phyloP scores from a whole-genome alignment of 2,888 invertebrate species.

The Drosophila subsilvestris region DNA sequence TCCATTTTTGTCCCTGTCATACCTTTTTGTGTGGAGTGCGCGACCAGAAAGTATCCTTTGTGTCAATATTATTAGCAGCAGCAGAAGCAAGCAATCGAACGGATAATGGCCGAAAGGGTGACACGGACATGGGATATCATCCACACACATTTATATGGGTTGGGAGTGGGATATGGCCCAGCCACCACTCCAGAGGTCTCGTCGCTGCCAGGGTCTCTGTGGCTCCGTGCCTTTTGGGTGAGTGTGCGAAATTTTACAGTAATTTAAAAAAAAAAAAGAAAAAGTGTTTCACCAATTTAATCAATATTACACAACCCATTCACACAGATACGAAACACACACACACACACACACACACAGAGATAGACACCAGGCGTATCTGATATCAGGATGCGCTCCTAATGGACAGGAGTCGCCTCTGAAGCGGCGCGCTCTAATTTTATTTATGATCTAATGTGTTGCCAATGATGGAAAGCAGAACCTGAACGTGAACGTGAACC shows the following conservation, averaged over 20 bases:
- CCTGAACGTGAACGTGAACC: conserved; percentile 10
- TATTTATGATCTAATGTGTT: conserved; percentile 81
- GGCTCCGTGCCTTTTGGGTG: conserved; percentile 45
- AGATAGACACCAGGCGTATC: conserved; percentile 66
- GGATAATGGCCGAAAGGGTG: conserved; percentile 75
- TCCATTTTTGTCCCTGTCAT: conserved; percentile 66
- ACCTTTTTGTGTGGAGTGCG: conserved; percentile 80
- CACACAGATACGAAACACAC: conserved; percentile 33
- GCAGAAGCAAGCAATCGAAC: conserved; percentile 59
- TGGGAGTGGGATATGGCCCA: background rate
- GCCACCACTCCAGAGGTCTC: conserved; percentile 11
- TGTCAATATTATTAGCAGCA: conserved; percentile 81
- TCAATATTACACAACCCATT: conserved; percentile 81
- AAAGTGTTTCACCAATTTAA: conserved; percentile 79
- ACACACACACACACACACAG: no score
- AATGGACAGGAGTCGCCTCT: conserved; percentile 66
- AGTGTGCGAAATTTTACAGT: conserved; percentile 83
- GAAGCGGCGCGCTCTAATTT: conserved; percentile 72
- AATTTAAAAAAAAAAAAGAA: conserved; percentile 78
- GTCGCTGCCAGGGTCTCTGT: background rate
- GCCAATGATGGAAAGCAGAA: conserved; percentile 50
- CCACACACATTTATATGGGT: background rate
- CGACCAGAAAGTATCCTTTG: conserved; percentile 81
- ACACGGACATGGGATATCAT: conserved; percentile 41
- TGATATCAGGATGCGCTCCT: conserved; percentile 64